Conservation (phyloP, 2,797 vertebrate species). For the Megaceryle alcyon region DNA sequence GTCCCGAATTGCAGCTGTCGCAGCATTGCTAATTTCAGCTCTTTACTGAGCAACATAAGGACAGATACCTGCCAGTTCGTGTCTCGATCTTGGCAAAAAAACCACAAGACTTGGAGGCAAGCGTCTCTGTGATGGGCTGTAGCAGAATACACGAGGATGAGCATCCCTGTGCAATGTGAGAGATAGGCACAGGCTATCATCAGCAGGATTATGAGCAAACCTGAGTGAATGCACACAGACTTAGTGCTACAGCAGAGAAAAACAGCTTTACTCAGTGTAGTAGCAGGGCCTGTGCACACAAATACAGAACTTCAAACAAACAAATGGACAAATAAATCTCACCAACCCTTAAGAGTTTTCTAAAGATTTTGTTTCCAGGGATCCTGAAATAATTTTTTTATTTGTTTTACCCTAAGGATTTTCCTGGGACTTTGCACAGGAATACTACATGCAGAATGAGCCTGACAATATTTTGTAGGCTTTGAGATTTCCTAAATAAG, state of each 20-base stretch:
- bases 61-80: constrained; percentile 49
- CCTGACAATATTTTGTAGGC: not conserved
- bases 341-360: not conserved
- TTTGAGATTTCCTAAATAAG: not conserved
- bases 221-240: not conserved
- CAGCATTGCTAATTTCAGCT: constrained; percentile 51
- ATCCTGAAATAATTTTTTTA: not conserved
- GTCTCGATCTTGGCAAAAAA: not conserved
- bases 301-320: not conserved
- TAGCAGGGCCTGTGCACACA: not conserved
- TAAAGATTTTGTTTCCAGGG: not conserved
- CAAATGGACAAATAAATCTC: not conserved
- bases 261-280: not conserved
- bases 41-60: constrained; percentile 3
- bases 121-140: not conserved
- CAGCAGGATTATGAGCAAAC: not conserved
- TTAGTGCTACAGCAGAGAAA: not conserved
- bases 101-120: not conserved
- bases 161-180: not conserved
- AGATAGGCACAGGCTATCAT: not conserved
- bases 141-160: not conserved
- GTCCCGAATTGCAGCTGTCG: constrained; percentile 46
- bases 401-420: not conserved
- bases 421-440: not conserved
- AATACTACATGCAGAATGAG: not conserved